Evolutionary conservation across 1,140 invertebrate species (phyloP), one percentile per base, ranked within the genome.

Genomic region (Temnothorax nylanderi): DNA sequence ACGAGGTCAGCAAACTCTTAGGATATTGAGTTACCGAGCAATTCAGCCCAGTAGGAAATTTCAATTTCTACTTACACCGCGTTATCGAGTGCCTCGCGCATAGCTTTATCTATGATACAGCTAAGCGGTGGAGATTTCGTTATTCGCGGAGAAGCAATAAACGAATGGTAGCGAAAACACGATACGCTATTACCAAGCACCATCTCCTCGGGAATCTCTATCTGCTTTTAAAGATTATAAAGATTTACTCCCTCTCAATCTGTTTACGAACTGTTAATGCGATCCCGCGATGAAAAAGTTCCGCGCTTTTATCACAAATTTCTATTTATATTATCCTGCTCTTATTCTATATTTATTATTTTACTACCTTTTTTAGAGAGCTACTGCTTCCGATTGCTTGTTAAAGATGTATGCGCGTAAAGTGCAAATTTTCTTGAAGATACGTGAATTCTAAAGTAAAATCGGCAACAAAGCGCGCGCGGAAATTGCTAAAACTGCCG

Each of bases 1-100:
- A 84, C 69, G 69, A 84, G 80, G 80, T 84, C 80, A 84, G 80
- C 47, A 74, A 74, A 84, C 69, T 84, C 80, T 84, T 75, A 74
- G 67, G 51, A 82, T 82, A 82, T 82, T 82, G 80, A 75, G 69
- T 75, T 84, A 84, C 54, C 41, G 5, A 47, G 69, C 18, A 75
- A 74, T 84, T 84, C 69, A 60, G n/a, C 8, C 41, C 56, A 37
- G 69, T n/a, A 84, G 69, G 80, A 84, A 84, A 75, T 84, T 84
- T 84, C 80, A 84, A 84, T 84, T 84, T 84, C 69, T 84, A 75
- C 54, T 84, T 84, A 84, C 54, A 82, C 11, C 26, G 80, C 51
- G 77, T 81, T 82, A 82, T 82, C 80, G 80, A 74, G 69, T 60
- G 54, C 54, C 69, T 72, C 26, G 80, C 69, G 56, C 69, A 60